Evolutionary conservation across 1,140 invertebrate genomes (phyloP), one percentile per base, ranked within the genome.

Genomic region (Euglossa dilemma): DNA sequence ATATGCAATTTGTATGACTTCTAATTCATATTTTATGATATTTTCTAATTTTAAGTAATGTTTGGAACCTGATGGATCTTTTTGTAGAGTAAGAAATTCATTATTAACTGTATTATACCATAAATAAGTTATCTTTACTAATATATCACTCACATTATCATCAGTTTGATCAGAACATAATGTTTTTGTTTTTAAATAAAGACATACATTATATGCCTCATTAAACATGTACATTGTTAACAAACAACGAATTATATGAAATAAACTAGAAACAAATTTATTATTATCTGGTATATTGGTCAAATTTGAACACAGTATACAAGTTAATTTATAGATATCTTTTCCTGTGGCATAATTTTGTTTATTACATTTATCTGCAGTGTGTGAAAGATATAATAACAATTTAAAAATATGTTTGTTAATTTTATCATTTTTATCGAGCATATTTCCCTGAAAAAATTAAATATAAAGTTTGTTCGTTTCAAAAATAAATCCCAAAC

Each of bases 331-430:
- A 56, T 78, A 83, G 74, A 92, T 85, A 20, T 86, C 66, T 20
- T 63, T 80, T 43, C 87, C 90, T 20, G 72, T 77, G 8, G 66
- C 36, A 20, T 64, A 23, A 2, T 89, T 87, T 25, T 75, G 50
- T 86, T 78, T 84, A 20, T 87, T 25, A 54, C 85, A 91, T 54
- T 86, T 74, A 57, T 90, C 85, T 54, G 90, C 89, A 23, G 82
- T 75, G 36, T 83, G 88, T 23, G 85, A 89, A 6, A 93, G 66
- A 56, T 85, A 45, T 25, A 91, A 64, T 18, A 93, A 25, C 14
- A 92, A 28, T 54, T 90, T 93, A 36, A 90, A 91, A 36, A 91
- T 57, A 61, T 72, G n/a, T 81, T 80, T 87, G 12, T 89, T 91
- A 47, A 66, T 25, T n/a, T 78, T 75, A 12, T 23, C 47, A 59